Conservation (phyloP, 2,888 invertebrate genomes). For the Unio pictorum region DNA sequence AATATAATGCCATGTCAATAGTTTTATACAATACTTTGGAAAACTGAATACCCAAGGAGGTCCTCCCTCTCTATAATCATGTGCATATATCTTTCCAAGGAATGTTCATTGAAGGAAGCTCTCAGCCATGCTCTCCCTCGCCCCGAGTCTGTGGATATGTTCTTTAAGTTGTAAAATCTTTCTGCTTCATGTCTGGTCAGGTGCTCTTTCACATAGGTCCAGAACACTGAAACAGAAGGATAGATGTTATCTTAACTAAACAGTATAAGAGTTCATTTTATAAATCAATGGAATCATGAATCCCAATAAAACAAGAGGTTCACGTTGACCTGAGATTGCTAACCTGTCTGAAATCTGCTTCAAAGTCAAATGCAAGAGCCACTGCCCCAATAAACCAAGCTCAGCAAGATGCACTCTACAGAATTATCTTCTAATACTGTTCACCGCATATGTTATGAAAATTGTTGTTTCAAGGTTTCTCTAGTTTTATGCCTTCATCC, state of each 20-base stretch:
- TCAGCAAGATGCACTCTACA: too few species aligned
- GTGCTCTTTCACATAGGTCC: conserved; percentile 75
- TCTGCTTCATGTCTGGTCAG: conserved; percentile 80
- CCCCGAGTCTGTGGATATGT: conserved; percentile 83
- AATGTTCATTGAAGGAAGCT: conserved; percentile 91
- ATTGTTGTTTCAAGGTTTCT: too few species aligned
- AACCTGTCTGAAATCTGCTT: too few species aligned
- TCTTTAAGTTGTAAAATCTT: conserved; percentile 81
- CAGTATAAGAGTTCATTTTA: background rate
- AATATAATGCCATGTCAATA: background rate
- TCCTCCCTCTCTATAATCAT: conserved; percentile 80
- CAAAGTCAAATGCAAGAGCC: too few species aligned
- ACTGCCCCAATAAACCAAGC: too few species aligned
- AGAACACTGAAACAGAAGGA: conserved; percentile 67
- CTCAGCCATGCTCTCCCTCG: conserved; percentile 91
- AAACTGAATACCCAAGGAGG: conserved; percentile 73
- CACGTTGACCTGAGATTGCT: too few species aligned
- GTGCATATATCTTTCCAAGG: conserved; percentile 83
- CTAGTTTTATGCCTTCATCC: too few species aligned
- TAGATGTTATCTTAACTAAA: background rate
- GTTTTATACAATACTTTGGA: background rate
- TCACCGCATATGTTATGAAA: too few species aligned
- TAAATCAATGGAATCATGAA: too few species aligned
- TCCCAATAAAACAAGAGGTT: too few species aligned
- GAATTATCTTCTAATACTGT: too few species aligned